Conservation (phyloP, 2,113 vertebrate species). For the Theristicus caerulescens region DNA sequence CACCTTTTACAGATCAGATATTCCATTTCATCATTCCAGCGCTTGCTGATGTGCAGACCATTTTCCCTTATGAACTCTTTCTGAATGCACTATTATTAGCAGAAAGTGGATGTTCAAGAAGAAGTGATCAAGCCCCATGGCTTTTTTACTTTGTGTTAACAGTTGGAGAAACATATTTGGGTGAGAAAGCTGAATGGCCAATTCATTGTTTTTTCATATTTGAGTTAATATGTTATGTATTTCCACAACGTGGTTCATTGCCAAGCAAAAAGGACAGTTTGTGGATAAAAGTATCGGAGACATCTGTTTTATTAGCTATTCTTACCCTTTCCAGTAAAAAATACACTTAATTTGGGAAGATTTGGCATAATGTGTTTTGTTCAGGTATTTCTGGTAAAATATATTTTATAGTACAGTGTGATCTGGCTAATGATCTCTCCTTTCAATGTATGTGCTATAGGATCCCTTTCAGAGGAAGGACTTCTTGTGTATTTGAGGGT, state of each 20-base stretch:
- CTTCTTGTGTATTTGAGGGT: constrained; percentile 89
- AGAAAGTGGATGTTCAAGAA: constrained; percentile 58
- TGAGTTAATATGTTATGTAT: fast-evolving
- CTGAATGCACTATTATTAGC: constrained; percentile 84
- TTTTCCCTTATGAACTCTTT: constrained; percentile 92
- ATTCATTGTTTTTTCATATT: background rate
- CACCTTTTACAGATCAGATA: constrained; percentile 95
- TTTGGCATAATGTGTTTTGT: background rate
- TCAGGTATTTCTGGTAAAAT: background rate
- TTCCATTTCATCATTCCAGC: constrained; percentile 95
- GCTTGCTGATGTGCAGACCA: constrained; percentile 80
- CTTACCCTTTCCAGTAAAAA: background rate
- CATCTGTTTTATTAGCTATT: background rate
- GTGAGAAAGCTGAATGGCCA: constrained; percentile 68
- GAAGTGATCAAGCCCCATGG: constrained; percentile 83
- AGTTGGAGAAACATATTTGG: constrained; percentile 86
- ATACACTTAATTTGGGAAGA: background rate
- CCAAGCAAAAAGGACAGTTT: background rate
- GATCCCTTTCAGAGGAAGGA: constrained; percentile 89
- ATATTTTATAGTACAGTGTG: background rate
- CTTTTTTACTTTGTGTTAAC: constrained; percentile 94
- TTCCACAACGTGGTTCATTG: background rate
- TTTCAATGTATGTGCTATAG: constrained; percentile 62
- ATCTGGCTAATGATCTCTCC: background rate
- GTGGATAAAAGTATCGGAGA: background rate